Conservation (phyloP, 2,113 vertebrate genomes). For the Anhinga anhinga region DNA sequence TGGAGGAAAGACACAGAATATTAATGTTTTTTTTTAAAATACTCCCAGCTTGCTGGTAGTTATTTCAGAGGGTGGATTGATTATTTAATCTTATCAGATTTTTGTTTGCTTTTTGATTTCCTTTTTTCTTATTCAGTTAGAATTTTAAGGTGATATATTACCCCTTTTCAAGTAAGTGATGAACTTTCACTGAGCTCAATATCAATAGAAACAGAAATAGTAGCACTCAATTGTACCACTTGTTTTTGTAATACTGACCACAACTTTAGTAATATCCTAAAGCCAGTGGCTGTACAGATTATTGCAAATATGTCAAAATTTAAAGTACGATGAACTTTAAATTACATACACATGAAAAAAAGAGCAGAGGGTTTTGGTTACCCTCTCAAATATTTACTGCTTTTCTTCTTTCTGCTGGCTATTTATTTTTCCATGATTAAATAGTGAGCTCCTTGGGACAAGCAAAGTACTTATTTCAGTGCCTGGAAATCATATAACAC, state of each 20-base stretch:
- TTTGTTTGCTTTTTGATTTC: background rate
- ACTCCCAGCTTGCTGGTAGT: background rate
- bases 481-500: background rate
- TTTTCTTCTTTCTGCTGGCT: background rate
- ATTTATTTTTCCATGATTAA: slow-evolving; percentile 3
- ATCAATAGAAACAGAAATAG: background rate
- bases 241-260: background rate
- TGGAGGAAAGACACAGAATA: background rate
- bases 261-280: background rate
- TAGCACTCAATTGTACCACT: background rate
- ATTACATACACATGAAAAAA: background rate
- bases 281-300: background rate
- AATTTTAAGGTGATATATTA: background rate
- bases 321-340: background rate
- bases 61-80: background rate
- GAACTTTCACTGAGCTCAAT: background rate
- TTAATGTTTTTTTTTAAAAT: background rate
- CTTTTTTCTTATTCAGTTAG: background rate
- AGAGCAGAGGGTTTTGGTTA: background rate
- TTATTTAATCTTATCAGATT: background rate
- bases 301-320: background rate
- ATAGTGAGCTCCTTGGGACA: background rate
- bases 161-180: background rate
- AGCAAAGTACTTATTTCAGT: background rate
- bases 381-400: background rate